Conservation (phyloP, 2,113 vertebrate genomes). For the Pipa parva region DNA sequence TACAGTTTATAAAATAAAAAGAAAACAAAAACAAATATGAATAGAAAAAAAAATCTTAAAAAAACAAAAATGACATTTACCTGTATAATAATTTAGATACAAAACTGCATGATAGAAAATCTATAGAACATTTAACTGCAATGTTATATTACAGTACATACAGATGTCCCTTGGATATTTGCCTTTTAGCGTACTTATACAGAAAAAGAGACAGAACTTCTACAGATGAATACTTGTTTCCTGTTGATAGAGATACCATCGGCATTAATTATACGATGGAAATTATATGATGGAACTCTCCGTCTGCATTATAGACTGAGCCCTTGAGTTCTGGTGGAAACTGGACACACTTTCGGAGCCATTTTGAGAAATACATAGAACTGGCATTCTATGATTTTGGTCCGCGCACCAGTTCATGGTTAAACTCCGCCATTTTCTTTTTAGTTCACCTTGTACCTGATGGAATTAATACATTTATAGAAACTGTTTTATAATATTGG, state of each 20-base stretch:
- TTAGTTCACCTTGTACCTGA: slow-evolving; percentile 86
- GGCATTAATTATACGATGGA: background rate
- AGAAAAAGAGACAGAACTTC: background rate
- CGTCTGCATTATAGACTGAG: slow-evolving; percentile 84
- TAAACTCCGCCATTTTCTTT: slow-evolving; percentile 74
- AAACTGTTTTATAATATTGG: too few species aligned
- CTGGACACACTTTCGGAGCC: slow-evolving; percentile 65
- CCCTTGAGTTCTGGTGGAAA: slow-evolving; percentile 63
- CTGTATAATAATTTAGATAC: slow-evolving; percentile 34
- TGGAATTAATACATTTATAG: too few species aligned
- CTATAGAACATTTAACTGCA: slow-evolving; percentile 41
- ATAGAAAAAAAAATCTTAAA: too few species aligned
- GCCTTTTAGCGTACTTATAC: background rate
- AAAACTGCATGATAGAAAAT: slow-evolving; percentile 2
- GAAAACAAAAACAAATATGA: too few species aligned
- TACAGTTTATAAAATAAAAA: too few species aligned
- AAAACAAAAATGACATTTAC: slow-evolving; percentile 10
- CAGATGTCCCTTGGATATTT: slow-evolving; percentile 14
- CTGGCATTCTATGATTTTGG: slow-evolving; percentile 63
- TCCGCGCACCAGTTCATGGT: slow-evolving; percentile 61
- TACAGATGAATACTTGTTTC: slow-evolving; percentile 10
- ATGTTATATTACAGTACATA: background rate
- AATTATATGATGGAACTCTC: slow-evolving; percentile 80
- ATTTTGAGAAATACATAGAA: slow-evolving; percentile 64
- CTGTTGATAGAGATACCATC: slow-evolving; percentile 45